Base-by-base conservation (phyloP, 2,113 vertebrate genomes). In the Pygoscelis adeliae region DNA sequence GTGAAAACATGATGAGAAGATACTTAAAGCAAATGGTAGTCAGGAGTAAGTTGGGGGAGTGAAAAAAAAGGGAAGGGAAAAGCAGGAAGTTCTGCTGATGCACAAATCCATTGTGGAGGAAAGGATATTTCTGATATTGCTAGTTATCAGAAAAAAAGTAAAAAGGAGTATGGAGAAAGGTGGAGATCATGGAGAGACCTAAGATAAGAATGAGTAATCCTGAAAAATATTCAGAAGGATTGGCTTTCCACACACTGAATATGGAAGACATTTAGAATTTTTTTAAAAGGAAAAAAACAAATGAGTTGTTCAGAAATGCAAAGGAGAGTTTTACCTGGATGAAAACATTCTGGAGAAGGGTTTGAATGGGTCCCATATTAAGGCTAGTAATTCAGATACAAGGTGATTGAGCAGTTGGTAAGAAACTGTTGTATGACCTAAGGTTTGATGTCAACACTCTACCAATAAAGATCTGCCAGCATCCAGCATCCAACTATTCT, bases 21-120 rank as follows among this genome's bases (percentile, higher is more conserved):
- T 23, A 47, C 8, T 65, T 26, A 19, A 5, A 66, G 21, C 7
- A 78, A 89, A 55, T 40, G 4, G 6, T 7, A 32, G 10, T 19
- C 25, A 56, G 11, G 13, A 62, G 2, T 44, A 26, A 52, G 2
- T 0, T 30, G 25, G 3, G 12, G 83, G 5, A 40, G 10, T 20
- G 7, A 6, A 27, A 29, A 52, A 42, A 20, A 21, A 69, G 1
- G 2, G 6, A 59, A 62, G 11, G 20, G 2, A 23, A 70, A 67
- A 61, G 8, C 8, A 83, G 7, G 12, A 76, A 59, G 58, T 32
- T 69, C 30, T 84, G 27, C 6, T 63, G 9, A 23, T 17, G 13
- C 3, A 72, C 10, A 80, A 40, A 38, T 50, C 4, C 6, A 5
- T 15, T 42, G 13, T 36, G 25, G 22, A 61, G 13, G 8, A 83